Conservation (phyloP, 2,797 vertebrate species). For the Parambassis ranga region DNA sequence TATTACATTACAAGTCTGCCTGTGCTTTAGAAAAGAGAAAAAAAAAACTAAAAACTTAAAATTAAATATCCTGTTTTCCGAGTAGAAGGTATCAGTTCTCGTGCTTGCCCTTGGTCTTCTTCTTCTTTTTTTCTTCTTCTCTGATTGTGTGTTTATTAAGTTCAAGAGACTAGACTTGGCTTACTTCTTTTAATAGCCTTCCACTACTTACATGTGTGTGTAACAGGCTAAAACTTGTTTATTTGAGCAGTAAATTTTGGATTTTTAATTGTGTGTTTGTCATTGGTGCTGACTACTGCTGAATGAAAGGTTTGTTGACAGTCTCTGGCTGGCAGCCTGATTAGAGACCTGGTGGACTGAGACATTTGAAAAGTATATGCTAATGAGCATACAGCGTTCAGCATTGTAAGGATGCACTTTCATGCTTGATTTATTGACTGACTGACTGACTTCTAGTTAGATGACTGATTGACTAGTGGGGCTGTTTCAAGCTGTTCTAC, state of each 20-base stretch:
- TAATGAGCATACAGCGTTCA: slow-evolving; percentile 23
- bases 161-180: slow-evolving; percentile 19
- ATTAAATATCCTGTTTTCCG: too few relatives aligned
- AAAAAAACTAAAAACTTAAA: neutral
- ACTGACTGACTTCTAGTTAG: slow-evolving; percentile 19
- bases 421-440: slow-evolving; percentile 37
- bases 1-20: neutral
- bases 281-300: neutral
- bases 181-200: neutral
- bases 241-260: too few relatives aligned
- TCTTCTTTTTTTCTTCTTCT: slow-evolving; percentile 10
- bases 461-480: slow-evolving; percentile 46
- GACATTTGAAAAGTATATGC: slow-evolving; percentile 3
- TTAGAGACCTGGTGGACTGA: slow-evolving; percentile 23
- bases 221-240: too few relatives aligned
- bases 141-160: slow-evolving; percentile 17
- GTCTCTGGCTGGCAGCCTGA: slow-evolving; percentile 25
- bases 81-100: too few relatives aligned
- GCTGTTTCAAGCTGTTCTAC: slow-evolving; percentile 58
- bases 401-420: slow-evolving; percentile 31
- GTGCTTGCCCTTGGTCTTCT: slow-evolving; percentile 9
- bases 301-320: slow-evolving; percentile 7
- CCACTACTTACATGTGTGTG: neutral
- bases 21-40: neutral
- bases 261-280: too few relatives aligned